Evolutionary conservation across 2,113 vertebrate genomes (phyloP).

Genomic region (Nannospalax galili): DNA sequence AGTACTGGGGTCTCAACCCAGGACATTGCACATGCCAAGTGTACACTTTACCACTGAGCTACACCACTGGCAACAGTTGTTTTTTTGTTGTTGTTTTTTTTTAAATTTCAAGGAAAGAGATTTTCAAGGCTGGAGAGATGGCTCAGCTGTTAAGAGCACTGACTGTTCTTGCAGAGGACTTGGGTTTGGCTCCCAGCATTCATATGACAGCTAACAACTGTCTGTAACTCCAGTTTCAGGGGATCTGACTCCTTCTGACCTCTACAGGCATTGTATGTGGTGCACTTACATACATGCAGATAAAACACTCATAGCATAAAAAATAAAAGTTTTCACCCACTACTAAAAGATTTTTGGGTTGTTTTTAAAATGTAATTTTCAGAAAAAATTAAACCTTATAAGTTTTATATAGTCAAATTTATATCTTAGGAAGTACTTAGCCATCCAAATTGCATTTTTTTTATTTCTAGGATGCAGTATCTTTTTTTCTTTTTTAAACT

Average conservation of each 20-base stretch:
- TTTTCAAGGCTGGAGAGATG: too few relatives aligned
- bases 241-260: too few relatives aligned
- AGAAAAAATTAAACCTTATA: neutral
- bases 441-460: conserved; percentile 3
- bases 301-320: neutral
- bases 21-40: neutral
- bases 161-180: too few relatives aligned
- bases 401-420: conserved; percentile 3
- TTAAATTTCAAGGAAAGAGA: neutral
- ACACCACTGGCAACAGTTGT: neutral
- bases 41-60: neutral
- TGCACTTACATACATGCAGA: too few relatives aligned
- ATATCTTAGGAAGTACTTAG: neutral
- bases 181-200: too few relatives aligned
- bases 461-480: neutral
- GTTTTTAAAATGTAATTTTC: conserved; percentile 32
- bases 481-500: conserved; percentile 5
- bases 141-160: too few relatives aligned
- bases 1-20: neutral
- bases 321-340: neutral
- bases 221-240: too few relatives aligned
- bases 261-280: too few relatives aligned
- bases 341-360: neutral
- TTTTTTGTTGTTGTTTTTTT: neutral
- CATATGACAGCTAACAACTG: too few relatives aligned